Conservation (phyloP, 2,797 vertebrate species). For the Protonibea diacanthus region DNA sequence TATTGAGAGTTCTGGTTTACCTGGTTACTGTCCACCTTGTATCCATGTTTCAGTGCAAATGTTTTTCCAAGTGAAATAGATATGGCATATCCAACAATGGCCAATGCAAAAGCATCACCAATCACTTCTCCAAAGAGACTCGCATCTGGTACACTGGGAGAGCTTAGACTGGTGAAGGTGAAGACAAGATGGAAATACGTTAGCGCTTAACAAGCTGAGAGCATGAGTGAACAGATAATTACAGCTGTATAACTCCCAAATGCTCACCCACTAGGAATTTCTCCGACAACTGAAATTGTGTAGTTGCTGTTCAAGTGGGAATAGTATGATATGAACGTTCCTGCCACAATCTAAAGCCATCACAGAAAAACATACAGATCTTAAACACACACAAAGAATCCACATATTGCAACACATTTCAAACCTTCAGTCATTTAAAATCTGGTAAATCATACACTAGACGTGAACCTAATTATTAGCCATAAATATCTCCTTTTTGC, state of each 20-base stretch:
- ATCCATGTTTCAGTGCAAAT: constrained; percentile 96
- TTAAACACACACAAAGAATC: not conserved
- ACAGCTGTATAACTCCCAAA: not conserved
- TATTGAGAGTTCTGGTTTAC: constrained; percentile 56
- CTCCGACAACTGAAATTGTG: constrained; percentile 89
- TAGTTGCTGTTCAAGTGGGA: constrained; percentile 82
- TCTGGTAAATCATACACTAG: constrained; percentile 52
- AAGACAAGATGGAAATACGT: not conserved
- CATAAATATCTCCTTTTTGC: constrained; percentile 56
- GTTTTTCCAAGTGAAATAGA: constrained; percentile 97
- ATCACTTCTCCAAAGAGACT: constrained; percentile 86
- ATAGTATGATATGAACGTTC: constrained; percentile 90
- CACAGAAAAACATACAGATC: constrained; percentile 36
- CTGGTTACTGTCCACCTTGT: constrained; percentile 98
- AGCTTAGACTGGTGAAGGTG: constrained; percentile 83
- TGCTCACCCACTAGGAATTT: constrained; percentile 93
- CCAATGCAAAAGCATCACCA: constrained; percentile 94
- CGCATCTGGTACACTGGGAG: constrained; percentile 84
- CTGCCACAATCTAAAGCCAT: constrained; percentile 88
- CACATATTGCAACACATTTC: constrained; percentile 16
- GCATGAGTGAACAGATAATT: constrained; percentile 16
- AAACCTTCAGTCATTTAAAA: constrained; percentile 53
- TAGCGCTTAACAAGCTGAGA: not conserved
- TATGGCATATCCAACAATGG: constrained; percentile 95
- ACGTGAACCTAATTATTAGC: constrained; percentile 73